Evolutionary conservation across 35 echinoderm and acorn worm genomes (phyloP), one percentile per base, ranked within the genome.

Genomic region (Strongylocentrotus purpuratus): DNA sequence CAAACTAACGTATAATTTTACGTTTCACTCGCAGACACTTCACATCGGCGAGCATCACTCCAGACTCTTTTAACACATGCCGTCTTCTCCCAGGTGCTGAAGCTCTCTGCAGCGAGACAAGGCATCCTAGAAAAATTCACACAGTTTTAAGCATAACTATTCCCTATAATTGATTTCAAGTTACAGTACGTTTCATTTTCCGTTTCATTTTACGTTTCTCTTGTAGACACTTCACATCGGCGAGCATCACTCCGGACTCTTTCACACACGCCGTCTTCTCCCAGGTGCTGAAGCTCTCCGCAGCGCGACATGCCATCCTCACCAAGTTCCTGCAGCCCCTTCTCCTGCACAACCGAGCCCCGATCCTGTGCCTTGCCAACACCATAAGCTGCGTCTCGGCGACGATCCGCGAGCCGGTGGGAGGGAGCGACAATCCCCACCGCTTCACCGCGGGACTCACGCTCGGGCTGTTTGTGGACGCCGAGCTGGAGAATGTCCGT

Each of bases 31-130:
- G 5, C 96, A 98, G 97, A 45, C 94, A 96, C 95, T 96, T 98
- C 61, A 47, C 96, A 86, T 71, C 87, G 10, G 90, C 95, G 35
- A 85, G 93, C 22, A 86, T 98, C 28, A 93, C 95, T 58, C 92
- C 96, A 22, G 96, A 98, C 33, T 95, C 96, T 4, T 98, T 98
- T 88, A n/a, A 95, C 97, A 11, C 97, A 94, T 48, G 98, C 98
- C 47, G 95, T 99, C 22, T 99, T 99, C 86, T 97, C 98, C 18
- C 97, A 99, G 96, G 97, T 97, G 90, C 97, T 98, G 46, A 99
- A 99, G 88, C 94, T 99, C 33, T 96, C 96, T 31, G 95, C 97
- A 25, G 96, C 92, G n/a, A 97, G 97, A 50, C 94, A 96, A n/a
- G n/a, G n/a, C 35, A 41, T 3, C 35, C 35, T 41, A 41, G 35